Evolutionary conservation across 2,888 invertebrate genomes (phyloP).

Genomic region (Drosophila borborema): DNA sequence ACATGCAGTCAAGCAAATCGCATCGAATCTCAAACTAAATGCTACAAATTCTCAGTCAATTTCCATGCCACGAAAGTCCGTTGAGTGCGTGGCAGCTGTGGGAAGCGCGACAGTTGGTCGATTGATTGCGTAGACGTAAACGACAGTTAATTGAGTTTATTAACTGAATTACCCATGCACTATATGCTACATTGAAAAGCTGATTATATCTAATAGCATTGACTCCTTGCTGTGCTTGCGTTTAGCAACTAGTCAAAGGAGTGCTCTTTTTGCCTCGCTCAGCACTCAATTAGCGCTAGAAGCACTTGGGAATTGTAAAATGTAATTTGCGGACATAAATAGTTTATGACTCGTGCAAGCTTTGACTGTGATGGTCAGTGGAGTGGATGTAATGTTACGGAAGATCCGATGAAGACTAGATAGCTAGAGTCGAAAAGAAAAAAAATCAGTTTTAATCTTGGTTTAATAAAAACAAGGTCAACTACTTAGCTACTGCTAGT

Average conservation of each 20-base stretch:
- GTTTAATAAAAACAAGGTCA: too few relatives aligned
- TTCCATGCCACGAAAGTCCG: constrained; percentile 2
- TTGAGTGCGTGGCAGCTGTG: not conserved
- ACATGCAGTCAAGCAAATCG: constrained; percentile 39
- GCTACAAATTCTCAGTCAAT: constrained; percentile 36
- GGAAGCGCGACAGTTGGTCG: not conserved
- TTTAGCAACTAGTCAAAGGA: constrained; percentile 8
- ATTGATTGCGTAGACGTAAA: constrained; percentile 25
- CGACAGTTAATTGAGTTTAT: constrained; percentile 43
- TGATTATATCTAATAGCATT: constrained; percentile 9
- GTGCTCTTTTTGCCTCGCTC: constrained; percentile 2
- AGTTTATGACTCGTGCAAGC: constrained; percentile 19
- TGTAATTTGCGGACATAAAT: constrained; percentile 26
- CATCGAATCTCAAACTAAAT: constrained; percentile 30
- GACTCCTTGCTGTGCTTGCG: constrained; percentile 4
- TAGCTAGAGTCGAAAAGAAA: too few relatives aligned
- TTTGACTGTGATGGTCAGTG: not conserved
- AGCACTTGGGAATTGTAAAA: constrained; percentile 32
- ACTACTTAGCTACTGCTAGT: not conserved
- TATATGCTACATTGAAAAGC: constrained; percentile 7
- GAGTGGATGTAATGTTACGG: not conserved
- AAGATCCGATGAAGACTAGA: not conserved
- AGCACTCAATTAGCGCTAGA: constrained; percentile 27
- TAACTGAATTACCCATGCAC: constrained; percentile 24
- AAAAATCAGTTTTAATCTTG: not conserved